Evolutionary conservation across 2,797 vertebrate species (phyloP).

Genomic region (Menidia menidia): DNA sequence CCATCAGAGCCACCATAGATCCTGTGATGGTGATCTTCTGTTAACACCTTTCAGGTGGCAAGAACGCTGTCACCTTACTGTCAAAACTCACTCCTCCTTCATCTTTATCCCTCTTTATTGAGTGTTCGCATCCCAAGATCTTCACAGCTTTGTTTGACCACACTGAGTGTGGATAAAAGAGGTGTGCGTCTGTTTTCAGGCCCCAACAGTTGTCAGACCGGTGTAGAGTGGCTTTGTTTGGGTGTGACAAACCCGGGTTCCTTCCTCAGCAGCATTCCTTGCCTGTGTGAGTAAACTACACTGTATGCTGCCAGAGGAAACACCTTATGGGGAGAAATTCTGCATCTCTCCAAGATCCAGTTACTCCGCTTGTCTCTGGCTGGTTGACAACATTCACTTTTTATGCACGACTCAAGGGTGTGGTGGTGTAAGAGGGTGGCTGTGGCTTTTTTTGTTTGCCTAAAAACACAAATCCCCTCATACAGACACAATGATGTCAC

Average conservation of each 20-base stretch:
- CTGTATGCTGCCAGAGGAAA: conserved; percentile 38
- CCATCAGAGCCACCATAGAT: conserved; percentile 17
- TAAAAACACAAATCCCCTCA: conserved; percentile 45
- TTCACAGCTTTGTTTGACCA: conserved; percentile 77
- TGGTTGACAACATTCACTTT: conserved; percentile 2
- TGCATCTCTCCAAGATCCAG: conserved; percentile 37
- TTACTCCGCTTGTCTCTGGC: conserved; percentile 9
- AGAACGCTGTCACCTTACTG: conserved; percentile 58
- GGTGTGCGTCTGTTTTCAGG: conserved; percentile 67
- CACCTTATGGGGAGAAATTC: conserved; percentile 51
- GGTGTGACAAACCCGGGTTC: conserved; percentile 67
- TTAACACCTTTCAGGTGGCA: conserved; percentile 33
- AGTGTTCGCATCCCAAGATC: conserved; percentile 23
- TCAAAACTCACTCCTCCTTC: conserved; percentile 40
- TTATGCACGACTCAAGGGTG: conserved; percentile 59
- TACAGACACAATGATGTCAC: conserved; percentile 61
- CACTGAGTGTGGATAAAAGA: conserved; percentile 43
- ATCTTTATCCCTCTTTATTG: conserved; percentile 21
- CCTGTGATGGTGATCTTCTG: conserved; percentile 25
- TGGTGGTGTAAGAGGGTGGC: conserved; percentile 65
- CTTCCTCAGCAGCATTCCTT: conserved; percentile 72
- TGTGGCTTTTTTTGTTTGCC: conserved; percentile 74
- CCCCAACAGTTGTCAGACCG: conserved; percentile 58
- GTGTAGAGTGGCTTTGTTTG: conserved; percentile 63
- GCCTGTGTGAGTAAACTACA: conserved; percentile 60